Base-by-base conservation (phyloP, 1,140 invertebrate species). In the Asbolus verrucosus region DNA sequence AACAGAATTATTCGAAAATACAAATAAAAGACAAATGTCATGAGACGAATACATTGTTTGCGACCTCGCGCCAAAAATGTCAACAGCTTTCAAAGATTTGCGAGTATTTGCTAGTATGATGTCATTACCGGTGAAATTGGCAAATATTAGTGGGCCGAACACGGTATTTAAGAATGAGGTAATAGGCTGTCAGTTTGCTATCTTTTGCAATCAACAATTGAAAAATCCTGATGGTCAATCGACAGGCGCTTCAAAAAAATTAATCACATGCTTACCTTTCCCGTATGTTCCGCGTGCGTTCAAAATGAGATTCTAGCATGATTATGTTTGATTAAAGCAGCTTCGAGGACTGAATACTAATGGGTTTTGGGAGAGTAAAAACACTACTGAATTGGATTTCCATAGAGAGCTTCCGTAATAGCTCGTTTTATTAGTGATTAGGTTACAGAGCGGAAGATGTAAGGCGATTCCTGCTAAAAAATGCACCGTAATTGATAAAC, bases 261-360 rank as follows among this genome's bases (percentile, higher is more conserved):
- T n/a, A n/a, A n/a, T n/a, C n/a, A n/a, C n/a, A n/a, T n/a, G n/a
- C 46, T 14, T 54, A 54, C 46, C 46, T 54, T 54, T 54, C 27
- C 27, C 46, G 46, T 54, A 14, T 27, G 11, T 27, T 54, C 18
- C 21, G 8, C 21, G 8, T 18, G 19, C 21, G 21, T 54, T 54
- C 21, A 54, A 54, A 54, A 8, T n/a, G 39, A 43, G 13, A 43
- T 43, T 18, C 39, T 14, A 43, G 16, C 39, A 43, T 43, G 13
- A 16, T 43, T 15, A 16, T 43, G 13, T 43, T 43, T 43, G 33
- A 36, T 36, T 36, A 36, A 36, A 36, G 33, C 11, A 36, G 33
- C 33, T 4, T 36, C 33, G 33, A 36, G 11, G 11, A n/a, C 33
- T 36, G 33, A 36, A 36, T 36, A 36, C 33, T 36, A 36, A 36